Evolutionary conservation across 2,113 vertebrate genomes (phyloP), one percentile per base, ranked within the genome.

Genomic region (Calyptommatus sinebrachiatus): DNA sequence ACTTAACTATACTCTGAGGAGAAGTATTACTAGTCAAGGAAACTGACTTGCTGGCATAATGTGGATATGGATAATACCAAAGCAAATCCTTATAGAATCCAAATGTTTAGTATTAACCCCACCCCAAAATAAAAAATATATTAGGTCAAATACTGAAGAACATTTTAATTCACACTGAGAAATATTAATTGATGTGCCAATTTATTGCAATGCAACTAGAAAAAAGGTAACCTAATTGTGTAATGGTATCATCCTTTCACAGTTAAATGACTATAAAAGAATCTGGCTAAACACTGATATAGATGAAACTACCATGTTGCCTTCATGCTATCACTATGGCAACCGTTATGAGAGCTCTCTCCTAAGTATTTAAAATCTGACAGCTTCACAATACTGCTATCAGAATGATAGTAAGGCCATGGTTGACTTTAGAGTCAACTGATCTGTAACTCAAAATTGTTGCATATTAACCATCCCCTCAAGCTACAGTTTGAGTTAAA

Each of bases 291-390:
- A 92, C 84, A 88, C 22, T 41, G 88, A 75, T 87, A 85, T 1
- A 24, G 86, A 90, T 85, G 80, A 92, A 87, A 83, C 77, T 62
- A 88, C 71, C 77, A 87, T 6, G 0, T 72, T 83, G 81, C 79
- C n/a, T 1, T 80, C 76, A 84, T 73, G 81, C n/a, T 85, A 87
- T 92, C 86, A 62, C 93, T 90, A 94, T 92, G 87, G 90, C 78
- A 94, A 93, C 93, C 24, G 77, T 70, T 87, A 75, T 80, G 84
- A 81, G 86, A 84, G 86, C 85, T 83, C 86, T 76, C 74, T 89
- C 85, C 71, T 83, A 85, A 84, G 86, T 87, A 89, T 91, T 92
- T 89, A 89, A 86, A 75, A 89, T 81, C 83, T 87, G 84, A 84
- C 87, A 89, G 83, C 80, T 89, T 89, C 81, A 79, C 20, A 83